Evolutionary conservation across 2,797 vertebrate genomes (phyloP), one percentile per base, ranked within the genome.

Genomic region (Intellagama lesueurii): DNA sequence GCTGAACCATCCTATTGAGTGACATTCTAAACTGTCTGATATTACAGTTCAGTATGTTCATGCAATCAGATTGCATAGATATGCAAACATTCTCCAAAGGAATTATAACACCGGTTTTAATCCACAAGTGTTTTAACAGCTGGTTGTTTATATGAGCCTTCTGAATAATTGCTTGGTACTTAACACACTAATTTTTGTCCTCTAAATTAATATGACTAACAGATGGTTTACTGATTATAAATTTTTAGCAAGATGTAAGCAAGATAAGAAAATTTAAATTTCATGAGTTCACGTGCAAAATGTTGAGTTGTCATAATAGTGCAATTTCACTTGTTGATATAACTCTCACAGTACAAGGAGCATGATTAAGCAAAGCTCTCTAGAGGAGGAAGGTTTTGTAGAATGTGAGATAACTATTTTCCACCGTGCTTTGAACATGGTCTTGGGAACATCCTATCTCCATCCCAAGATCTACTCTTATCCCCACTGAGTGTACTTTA

Each of bases 151-250:
- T 81, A 87, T 40, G 52, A 87, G 49, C 32, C 16, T 87, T 73
- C 35, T 64, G 69, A 87, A 87, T 73, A 81, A 87, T 72, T 87
- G 77, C 49, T 81, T 87, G 35, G 52, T 40, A 30, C 69, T 87
- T 87, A 81, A 47, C 28, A 22, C 22, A 4, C 40, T 87, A 56
- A 73, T 40, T 56, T 80, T 81, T 52, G 68, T 35, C 68, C 60
- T 80, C 68, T 24, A 81, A 72, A 87, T 87, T 70, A 72, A 56
- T 56, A 73, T 72, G 56, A 52, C 12, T 49, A n/a, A 70, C 49
- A 40, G 47, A 81, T 81, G 68, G 68, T 87, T 72, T 56, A 72
- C 17, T 22, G 32, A 70, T 69, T 80, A 28, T 49, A 72, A 72
- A 85, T 56, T 85, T n/a, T 85, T 85, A 56, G 69, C 17, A 35